Evolutionary conservation across 2,113 vertebrate genomes (phyloP), one percentile per base, ranked within the genome.

Genomic region (Paracanthobrama guichenoti): DNA sequence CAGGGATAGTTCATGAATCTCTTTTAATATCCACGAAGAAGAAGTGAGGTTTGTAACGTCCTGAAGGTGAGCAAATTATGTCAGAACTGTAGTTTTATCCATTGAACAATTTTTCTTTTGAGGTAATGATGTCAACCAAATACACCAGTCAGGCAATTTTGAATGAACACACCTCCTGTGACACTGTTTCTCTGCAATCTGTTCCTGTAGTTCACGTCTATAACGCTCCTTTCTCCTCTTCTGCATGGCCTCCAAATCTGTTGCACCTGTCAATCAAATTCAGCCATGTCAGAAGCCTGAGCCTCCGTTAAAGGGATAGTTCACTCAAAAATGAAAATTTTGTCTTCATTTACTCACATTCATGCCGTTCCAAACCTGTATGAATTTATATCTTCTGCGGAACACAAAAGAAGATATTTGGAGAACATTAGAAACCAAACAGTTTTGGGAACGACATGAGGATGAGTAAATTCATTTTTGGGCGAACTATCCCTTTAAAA

Each of bases 181-280:
- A 46, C 87, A 93, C 88, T 95, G 93, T 59, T 97, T 96, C 74
- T 98, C 96, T 59, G 96, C 95, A 35, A 99, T 99, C 93, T 98
- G 97, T 81, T 97, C 95, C 87, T 97, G 91, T 1, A 99, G 91
- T 10, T 98, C 97, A 86, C 87, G 92, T 76, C 96, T 95, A 83
- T 99, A 99, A 74, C 90, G 93, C 86, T 97, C 96, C 88, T 98
- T 98, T 87, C 87, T 96, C 88, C 89, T 96, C 84, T 93, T 93
- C 67, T 92, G 82, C 85, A 67, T 86, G 26, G 87, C 91, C 26
- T 93, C 92, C 79, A 55, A 86, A 87, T 97, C 94, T 46, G 91
- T 90, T 18, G 86, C 87, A 82, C 95, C 97, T 98, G 88, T 20
- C 80, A 67, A 42, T 50, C n/a, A 6, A 16, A 46, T 31, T 7